Conservation (phyloP, 2,888 invertebrate species). For the Idaea straminata region DNA sequence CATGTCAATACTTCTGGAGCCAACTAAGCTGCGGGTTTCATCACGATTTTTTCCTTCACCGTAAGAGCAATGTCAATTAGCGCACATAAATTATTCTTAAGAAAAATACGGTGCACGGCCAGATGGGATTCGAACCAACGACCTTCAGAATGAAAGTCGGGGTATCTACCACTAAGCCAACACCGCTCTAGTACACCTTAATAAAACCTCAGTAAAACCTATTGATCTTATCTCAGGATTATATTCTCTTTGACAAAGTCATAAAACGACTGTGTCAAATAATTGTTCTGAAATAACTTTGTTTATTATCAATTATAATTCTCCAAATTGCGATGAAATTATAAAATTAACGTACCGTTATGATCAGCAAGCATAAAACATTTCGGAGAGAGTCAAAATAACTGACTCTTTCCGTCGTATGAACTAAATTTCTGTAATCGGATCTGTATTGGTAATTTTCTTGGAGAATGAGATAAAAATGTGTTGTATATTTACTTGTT, state of each 20-base stretch:
- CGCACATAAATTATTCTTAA: no score
- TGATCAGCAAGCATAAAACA: conserved; percentile 18
- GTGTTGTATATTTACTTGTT: conserved; percentile 68
- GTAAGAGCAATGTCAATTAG: no score
- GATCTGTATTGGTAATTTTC: conserved; percentile 11
- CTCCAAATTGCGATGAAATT: conserved; percentile 8
- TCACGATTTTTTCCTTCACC: no score
- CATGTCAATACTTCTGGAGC: no score
- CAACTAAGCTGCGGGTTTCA: no score
- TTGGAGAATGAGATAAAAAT: conserved; percentile 36
- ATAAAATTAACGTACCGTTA: conserved; percentile 21
- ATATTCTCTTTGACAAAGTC: background rate
- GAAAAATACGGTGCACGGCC: no score
- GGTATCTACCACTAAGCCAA: no score
- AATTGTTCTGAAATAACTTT: conserved; percentile 19
- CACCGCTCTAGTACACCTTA: no score
- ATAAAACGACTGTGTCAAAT: conserved; percentile 8
- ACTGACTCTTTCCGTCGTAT: conserved; percentile 15
- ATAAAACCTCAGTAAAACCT: no score
- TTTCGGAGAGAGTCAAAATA: conserved; percentile 19
- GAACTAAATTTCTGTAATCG: conserved; percentile 12
- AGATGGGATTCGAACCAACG: no score
- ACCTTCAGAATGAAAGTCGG: no score
- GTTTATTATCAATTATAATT: background rate
- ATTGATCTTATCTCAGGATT: background rate